Percentiles rank a stretch among this genome's conserved stretches.
Conservation (phyloP, 1,140 invertebrate species). For the Pseudomyrmex flavicornis region DNA sequence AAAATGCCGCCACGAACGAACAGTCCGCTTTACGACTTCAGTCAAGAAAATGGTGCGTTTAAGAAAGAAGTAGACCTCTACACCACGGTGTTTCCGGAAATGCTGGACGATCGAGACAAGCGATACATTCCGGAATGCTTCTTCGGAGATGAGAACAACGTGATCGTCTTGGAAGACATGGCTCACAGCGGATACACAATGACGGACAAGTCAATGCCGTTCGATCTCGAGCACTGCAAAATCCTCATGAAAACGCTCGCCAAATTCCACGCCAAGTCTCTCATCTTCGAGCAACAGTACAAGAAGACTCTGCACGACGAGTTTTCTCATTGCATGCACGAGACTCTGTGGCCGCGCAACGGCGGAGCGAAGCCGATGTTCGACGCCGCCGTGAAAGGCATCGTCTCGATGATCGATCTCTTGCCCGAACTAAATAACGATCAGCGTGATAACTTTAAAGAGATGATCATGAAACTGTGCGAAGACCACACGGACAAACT, state of each 20-base stretch:
- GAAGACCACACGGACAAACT: conserved; percentile 75
- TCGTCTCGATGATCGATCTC: conserved; percentile 75
- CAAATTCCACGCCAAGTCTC: conserved; percentile 86
- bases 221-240: conserved; percentile 85
- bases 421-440: conserved; percentile 63
- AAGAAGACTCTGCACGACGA: conserved; percentile 82
- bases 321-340: conserved; percentile 85
- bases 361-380: conserved; percentile 72
- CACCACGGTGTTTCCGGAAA: conserved; percentile 81
- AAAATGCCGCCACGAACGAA: conserved; percentile 83
- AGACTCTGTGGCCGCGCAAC: conserved; percentile 84
- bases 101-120: conserved; percentile 73
- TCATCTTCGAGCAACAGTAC: conserved; percentile 85
- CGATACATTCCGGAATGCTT: conserved; percentile 83
- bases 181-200: conserved; percentile 84
- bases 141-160: conserved; percentile 81
- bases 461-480: conserved; percentile 60
- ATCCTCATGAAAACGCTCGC: conserved; percentile 85
- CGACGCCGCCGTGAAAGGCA: conserved; percentile 74
- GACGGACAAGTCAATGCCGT: conserved; percentile 83
- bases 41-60: conserved; percentile 83
- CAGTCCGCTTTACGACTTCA: conserved; percentile 80
- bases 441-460: conserved; percentile 60
- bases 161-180: conserved; percentile 86
- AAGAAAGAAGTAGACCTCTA: conserved; percentile 85